Evolutionary conservation across 2,888 invertebrate genomes (phyloP), one percentile per base, ranked within the genome.

Genomic region (Apodemia zela): DNA sequence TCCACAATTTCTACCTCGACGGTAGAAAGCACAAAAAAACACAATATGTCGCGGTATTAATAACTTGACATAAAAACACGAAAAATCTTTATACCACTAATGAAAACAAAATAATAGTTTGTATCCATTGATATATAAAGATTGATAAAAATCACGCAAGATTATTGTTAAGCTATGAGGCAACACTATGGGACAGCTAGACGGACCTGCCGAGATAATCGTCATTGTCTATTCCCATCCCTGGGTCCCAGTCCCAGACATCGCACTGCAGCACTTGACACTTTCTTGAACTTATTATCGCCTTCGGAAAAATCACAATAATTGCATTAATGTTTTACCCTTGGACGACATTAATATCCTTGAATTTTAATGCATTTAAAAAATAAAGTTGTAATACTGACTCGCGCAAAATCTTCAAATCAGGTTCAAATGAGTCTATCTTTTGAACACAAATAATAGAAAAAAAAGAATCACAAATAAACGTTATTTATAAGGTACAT

Each of bases 171-270:
- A 57, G 54, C 54, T 57, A 57, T 57, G 54, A 57, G 54, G 54
- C 54, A 57, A 73, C 75, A 77, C 75, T 77, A 75, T 71, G 71
- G 73, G 73, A 72, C 73, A 72, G 71, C 73, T 72, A 75, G 78
- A 88, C 93, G 93, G 93, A 96, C 96, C 96, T 96, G 94, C 96
- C 96, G 89, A 97, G 94, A 87, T 93, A 94, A 93, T 97, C 96
- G 93, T 97, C 96, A 90, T 94, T 94, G 85, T 94, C 94, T 79
- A 94, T 93, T 84, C 96, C 96, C 92, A 96, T 93, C 77, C 94
- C 95, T 76, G 95, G 94, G 93, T 97, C 97, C 94, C 94, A 96
- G 93, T 97, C 96, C 96, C 95, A 96, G 81, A 96, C 89, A 85
- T 95, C 94, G 87, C 95, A 93, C 85, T 93, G 93, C 87, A 96